Evolutionary conservation across 2,797 vertebrate genomes (phyloP).

Genomic region (Malurus leucopterus): DNA sequence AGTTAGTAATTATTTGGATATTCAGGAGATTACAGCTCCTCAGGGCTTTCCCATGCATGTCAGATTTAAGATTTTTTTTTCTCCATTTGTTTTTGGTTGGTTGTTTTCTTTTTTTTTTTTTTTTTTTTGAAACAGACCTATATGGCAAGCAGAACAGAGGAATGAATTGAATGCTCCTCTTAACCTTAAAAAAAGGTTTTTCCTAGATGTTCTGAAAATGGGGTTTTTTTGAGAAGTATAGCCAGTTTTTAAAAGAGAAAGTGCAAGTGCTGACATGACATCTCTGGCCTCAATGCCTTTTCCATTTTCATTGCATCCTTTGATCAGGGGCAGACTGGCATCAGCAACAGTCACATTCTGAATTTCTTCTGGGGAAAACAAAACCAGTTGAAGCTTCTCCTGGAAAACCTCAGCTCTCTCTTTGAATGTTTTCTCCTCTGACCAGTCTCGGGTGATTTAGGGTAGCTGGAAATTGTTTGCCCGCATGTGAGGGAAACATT

Average conservation of each 20-base stretch:
- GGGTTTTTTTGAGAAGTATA: neutral
- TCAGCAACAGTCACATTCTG: neutral
- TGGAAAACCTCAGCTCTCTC: neutral
- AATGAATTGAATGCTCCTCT: neutral
- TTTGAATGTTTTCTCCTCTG: neutral
- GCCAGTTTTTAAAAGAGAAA: neutral
- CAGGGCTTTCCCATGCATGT: neutral
- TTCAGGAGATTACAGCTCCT: neutral
- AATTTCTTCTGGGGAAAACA: neutral
- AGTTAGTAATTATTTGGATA: neutral
- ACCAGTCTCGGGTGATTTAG: neutral
- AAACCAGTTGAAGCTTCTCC: neutral
- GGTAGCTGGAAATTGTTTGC: neutral
- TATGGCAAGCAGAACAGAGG: neutral
- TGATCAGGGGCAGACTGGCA: neutral
- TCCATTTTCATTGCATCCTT: neutral
- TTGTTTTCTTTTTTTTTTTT: neutral
- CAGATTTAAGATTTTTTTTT: neutral
- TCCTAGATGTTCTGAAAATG: neutral
- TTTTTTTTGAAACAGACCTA: neutral
- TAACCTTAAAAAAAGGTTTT: neutral
- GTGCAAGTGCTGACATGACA: neutral
- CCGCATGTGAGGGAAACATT: neutral
- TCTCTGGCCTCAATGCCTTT: neutral
- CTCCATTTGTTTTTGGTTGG: too few relatives aligned